Percentiles rank a stretch among this genome's conserved stretches.
Conservation (phyloP, 2,113 vertebrate genomes). For the Anguilla rostrata region DNA sequence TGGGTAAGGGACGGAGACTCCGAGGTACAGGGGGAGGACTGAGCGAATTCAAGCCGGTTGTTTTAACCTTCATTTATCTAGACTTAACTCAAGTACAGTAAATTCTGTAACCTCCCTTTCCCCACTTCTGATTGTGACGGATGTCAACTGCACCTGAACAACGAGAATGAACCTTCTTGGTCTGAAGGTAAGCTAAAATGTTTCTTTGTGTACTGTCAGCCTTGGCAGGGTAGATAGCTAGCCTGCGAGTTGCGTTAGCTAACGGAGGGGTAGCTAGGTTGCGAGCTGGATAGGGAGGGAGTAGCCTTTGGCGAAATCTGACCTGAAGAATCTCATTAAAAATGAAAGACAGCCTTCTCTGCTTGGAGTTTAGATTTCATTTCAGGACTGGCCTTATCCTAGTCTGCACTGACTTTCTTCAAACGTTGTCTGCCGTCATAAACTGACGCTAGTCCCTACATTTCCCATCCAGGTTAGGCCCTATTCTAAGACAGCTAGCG, state of each 20-base stretch:
- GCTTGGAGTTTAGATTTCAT: background rate
- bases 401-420: background rate
- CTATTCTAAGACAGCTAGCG: background rate
- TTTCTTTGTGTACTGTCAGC: slow-evolving; percentile 17
- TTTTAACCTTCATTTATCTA: slow-evolving; percentile 18
- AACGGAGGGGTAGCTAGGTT: background rate
- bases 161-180: slow-evolving; percentile 12
- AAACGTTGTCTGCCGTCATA: background rate
- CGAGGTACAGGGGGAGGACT: background rate
- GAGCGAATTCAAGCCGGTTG: slow-evolving; percentile 18
- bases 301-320: background rate
- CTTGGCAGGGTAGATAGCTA: background rate
- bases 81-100: background rate
- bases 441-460: background rate
- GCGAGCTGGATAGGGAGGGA: slow-evolving; percentile 7
- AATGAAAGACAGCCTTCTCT: slow-evolving; percentile 14
- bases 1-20: slow-evolving; percentile 10
- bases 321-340: slow-evolving; percentile 18
- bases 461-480: slow-evolving; percentile 6
- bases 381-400: background rate
- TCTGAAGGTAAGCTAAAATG: slow-evolving; percentile 30
- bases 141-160: background rate
- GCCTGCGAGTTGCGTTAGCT: background rate
- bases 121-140: background rate
- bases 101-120: background rate